Evolutionary conservation across 2,888 invertebrate genomes (phyloP), one percentile per base, ranked within the genome.

Genomic region (Agonopterix alstromeriana): DNA sequence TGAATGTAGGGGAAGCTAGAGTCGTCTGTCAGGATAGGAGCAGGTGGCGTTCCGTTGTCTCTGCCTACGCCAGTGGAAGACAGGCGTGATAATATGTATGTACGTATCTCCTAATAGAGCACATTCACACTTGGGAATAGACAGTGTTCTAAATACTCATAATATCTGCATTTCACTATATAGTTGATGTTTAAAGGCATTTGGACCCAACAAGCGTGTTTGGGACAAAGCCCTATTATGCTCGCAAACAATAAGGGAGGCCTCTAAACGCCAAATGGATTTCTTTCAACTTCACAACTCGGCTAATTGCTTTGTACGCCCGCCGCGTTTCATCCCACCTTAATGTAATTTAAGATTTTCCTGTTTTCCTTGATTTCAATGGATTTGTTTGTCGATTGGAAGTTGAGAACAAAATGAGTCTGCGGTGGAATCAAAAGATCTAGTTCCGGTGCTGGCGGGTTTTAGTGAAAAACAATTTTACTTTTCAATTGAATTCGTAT

Each of bases 271-370:
- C 62, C 53, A 61, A 70, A 69, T 64, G 66, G 65, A 62, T 69
- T 73, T 75, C 73, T 77, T 74, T 74, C 67, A 69, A 66, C 62
- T 69, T 60, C 53, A 63, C 59, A 56, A 55, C 63, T 63, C 45
- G 48, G 52, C 65, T 74, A 74, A 75, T 75, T 73, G 75, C 68
- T 70, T 69, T 68, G 62, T 63, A 41, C 45, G 42, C 46, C n/a
- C 38, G 38, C 35, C 44, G 11, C 35, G 43, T 8, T 10, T 17
- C 36, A 14, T 10, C 42, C 50, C 52, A 51, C 51, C 55, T 47
- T 63, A 59, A 61, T 56, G 63, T 60, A 55, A 59, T 61, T 56
- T 58, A 52, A 57, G 56, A 57, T 54, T 55, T 56, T 55, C 51
- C 52, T 49, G 46, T 49, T 49, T 48, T 46, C 43, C 42, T 42